Evolutionary conservation across 2,888 invertebrate species (phyloP), one percentile per base, ranked within the genome.

Genomic region (Apotomis capreana): DNA sequence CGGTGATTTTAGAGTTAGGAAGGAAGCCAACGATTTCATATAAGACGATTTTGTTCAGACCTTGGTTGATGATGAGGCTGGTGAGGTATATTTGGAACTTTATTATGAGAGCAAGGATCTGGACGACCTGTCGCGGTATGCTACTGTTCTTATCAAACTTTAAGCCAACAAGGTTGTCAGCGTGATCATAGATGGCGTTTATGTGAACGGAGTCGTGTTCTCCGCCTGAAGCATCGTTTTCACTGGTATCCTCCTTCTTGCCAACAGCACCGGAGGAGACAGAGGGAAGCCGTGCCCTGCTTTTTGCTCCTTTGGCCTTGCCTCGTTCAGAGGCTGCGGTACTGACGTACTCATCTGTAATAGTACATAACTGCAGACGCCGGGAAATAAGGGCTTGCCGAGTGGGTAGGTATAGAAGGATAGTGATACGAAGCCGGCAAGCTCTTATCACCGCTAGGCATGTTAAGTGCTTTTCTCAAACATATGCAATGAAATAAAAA

Each of bases 1-100:
- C 87, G 0, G 88, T 88, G n/a, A 90, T 83, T 9, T 81, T 69
- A 0, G 85, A 85, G 0, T 55, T 9, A 0, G 80, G 76, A 1
- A 89, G 70, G 36, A 87, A 75, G 15, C 84, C 84, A 12, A 76
- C 73, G 4, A 91, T 77, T 76, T 89, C 89, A 58, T 89, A 76
- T 0, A 90, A 12, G 0, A 76, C 73, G 0, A 74, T 78, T 12
- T 70, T 72, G 37, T 81, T 69, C 0, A 89, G 57, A 0, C 87
- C 87, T 3, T 74, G 74, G 37, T 84, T 81, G 3, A 90, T 84
- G 0, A 78, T 78, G 0, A 90, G 70, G 0, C 78, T 78, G 1
- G 71, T 79, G 2, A 89, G 68, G 59, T 75, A 9, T 0, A 51
- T 59, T 4, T 89, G 82, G 57, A 81, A 89, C 8, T 82, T 73